A percentile compares a stretch with the other conserved stretches of the same genome.
Evolutionary conservation across 1,140 invertebrate genomes (phyloP).

Genomic region (Drosophila persimilis): DNA sequence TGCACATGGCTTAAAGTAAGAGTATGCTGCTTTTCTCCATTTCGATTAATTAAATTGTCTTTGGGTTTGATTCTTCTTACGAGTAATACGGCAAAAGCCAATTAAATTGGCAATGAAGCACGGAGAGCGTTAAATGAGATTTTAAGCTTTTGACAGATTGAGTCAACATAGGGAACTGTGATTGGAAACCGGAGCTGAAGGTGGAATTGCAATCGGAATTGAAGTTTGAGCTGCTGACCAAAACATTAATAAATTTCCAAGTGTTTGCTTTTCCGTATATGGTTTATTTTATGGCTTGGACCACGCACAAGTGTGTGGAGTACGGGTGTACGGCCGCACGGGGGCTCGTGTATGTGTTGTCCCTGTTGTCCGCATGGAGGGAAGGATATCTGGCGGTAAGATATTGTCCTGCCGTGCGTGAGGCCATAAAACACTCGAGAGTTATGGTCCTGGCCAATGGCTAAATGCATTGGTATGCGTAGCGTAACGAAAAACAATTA

Average conservation of each 20-base stretch:
- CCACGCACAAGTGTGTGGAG: slow-evolving; percentile 52
- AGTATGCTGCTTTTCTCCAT: slow-evolving; percentile 6
- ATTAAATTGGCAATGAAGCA: slow-evolving; percentile 57
- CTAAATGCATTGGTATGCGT: slow-evolving; percentile 78
- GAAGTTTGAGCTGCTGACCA: slow-evolving; percentile 28
- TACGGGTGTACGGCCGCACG: not conserved
- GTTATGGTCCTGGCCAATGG: slow-evolving; percentile 68
- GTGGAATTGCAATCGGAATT: slow-evolving; percentile 30
- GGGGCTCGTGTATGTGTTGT: no score
- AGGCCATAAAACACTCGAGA: slow-evolving; percentile 74
- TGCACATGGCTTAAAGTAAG: slow-evolving; percentile 6
- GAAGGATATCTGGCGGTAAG: slow-evolving; percentile 52
- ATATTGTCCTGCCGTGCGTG: slow-evolving; percentile 79
- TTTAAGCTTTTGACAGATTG: slow-evolving; percentile 45
- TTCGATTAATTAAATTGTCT: slow-evolving; percentile 71
- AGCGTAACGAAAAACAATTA: slow-evolving; percentile 80
- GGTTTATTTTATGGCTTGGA: slow-evolving; percentile 67
- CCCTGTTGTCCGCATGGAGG: not conserved
- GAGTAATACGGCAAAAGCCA: slow-evolving; percentile 33
- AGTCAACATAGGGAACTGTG: slow-evolving; percentile 18
- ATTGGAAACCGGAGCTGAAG: slow-evolving; percentile 31
- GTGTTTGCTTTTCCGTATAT: slow-evolving; percentile 56
- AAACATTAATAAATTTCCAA: slow-evolving; percentile 74
- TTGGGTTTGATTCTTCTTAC: slow-evolving; percentile 26
- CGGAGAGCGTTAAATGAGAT: slow-evolving; percentile 51